Evolutionary conservation across 2,888 invertebrate genomes (phyloP).

Genomic region (Linyphia triangularis): DNA sequence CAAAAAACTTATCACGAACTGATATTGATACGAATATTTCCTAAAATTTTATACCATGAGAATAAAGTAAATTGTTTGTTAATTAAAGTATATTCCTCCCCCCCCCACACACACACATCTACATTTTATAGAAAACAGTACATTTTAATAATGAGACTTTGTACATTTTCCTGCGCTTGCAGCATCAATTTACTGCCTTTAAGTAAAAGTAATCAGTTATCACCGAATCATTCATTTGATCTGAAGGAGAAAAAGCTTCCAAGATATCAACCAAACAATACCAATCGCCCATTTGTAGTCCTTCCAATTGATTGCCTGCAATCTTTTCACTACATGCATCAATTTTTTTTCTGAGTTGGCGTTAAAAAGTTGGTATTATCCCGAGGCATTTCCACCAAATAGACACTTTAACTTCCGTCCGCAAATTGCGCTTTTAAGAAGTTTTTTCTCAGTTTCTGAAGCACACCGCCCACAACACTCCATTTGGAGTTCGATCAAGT

Average conservation of each 20-base stretch:
- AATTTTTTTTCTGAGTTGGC: neutral
- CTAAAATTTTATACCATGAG: too few relatives aligned
- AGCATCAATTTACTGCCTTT: neutral
- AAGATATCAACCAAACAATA: neutral
- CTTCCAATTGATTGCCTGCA: neutral
- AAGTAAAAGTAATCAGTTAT: neutral
- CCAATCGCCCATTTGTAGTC: neutral
- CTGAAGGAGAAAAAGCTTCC: neutral
- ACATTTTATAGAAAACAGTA: too few relatives aligned
- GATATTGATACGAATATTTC: too few relatives aligned
- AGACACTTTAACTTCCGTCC: slow-evolving; percentile 17
- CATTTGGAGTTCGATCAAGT: slow-evolving; percentile 29
- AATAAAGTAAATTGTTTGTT: too few relatives aligned
- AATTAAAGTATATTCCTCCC: too few relatives aligned
- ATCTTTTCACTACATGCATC: neutral
- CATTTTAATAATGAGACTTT: too few relatives aligned
- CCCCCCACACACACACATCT: too few relatives aligned
- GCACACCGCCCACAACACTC: neutral
- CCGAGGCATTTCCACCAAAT: slow-evolving; percentile 6
- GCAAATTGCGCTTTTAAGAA: slow-evolving; percentile 44
- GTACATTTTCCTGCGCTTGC: too few relatives aligned
- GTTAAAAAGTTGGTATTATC: neutral
- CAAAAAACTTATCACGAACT: too few relatives aligned
- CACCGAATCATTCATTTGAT: neutral
- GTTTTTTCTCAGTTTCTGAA: neutral